Percentiles rank a stretch among this genome's conserved stretches.
phyloP scores from a whole-genome alignment of 2,113 vertebrate genomes.

The Embiotoca jacksoni region DNA sequence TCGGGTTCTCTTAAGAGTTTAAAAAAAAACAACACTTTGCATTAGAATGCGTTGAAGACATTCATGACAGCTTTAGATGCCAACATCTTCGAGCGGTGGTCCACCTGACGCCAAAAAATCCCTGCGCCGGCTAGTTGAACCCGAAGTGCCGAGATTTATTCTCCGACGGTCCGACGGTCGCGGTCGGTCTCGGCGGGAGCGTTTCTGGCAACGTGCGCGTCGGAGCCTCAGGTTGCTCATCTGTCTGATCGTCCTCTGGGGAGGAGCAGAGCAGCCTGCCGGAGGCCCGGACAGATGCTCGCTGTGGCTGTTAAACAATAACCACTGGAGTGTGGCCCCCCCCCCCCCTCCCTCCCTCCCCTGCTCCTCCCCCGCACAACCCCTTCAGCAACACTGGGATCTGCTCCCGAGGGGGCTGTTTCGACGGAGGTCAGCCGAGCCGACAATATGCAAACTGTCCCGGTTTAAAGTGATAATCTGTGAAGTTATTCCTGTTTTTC shows the following conservation, averaged over 20 bases:
- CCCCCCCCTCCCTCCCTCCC: slow-evolving; percentile 1
- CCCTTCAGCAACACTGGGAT: slow-evolving; percentile 40
- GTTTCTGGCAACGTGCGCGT: slow-evolving; percentile 31
- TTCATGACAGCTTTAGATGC: not conserved
- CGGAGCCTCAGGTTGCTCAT: slow-evolving; percentile 68
- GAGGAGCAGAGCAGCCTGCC: slow-evolving; percentile 35
- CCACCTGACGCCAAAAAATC: not conserved
- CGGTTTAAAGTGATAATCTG: slow-evolving; percentile 22
- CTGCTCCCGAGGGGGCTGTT: slow-evolving; percentile 23
- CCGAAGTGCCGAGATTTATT: slow-evolving; percentile 15
- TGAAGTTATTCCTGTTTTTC: not conserved
- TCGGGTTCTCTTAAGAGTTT: not conserved
- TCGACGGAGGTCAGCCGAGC: slow-evolving; percentile 27
- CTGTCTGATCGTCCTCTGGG: slow-evolving; percentile 63
- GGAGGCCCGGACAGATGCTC: slow-evolving; percentile 67
- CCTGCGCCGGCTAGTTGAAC: not conserved
- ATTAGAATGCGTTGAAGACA: not conserved
- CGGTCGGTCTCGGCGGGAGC: slow-evolving; percentile 32
- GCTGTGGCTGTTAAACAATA: slow-evolving; percentile 66
- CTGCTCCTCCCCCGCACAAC: too few relatives aligned
- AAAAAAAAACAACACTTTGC: not conserved
- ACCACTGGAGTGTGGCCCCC: slow-evolving; percentile 61
- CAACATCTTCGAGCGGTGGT: not conserved
- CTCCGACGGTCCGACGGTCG: slow-evolving; percentile 4
- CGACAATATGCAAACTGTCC: slow-evolving; percentile 36